Evolutionary conservation across 2,888 invertebrate species (phyloP).

Genomic region (Entomobrya multifasciata): DNA sequence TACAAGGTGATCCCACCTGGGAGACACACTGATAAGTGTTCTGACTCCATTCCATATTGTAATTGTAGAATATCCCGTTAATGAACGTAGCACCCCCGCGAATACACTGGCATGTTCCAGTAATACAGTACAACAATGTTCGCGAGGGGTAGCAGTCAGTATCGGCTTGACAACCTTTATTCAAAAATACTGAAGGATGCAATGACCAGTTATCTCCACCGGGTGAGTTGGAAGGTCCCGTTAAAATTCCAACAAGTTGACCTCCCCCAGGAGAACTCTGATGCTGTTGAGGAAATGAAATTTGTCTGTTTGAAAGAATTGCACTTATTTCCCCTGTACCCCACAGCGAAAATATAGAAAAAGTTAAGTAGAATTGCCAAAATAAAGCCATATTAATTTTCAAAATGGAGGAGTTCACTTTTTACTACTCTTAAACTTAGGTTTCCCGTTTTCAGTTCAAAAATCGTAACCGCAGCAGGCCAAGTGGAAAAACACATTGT

Average conservation of each 20-base stretch:
- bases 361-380: constrained; percentile 1
- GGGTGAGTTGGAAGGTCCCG: constrained; percentile 30
- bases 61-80: constrained; percentile 50
- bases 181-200: background rate
- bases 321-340: no score
- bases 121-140: constrained; percentile 52
- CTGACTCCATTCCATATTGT: constrained; percentile 59
- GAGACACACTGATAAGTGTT: constrained; percentile 21
- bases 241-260: constrained; percentile 28
- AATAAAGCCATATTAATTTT: background rate
- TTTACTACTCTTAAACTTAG: no score
- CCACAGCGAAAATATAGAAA: no score
- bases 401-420: no score
- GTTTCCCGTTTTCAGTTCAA: background rate
- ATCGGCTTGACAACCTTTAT: constrained; percentile 12
- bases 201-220: constrained; percentile 4
- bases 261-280: no score
- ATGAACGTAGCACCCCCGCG: constrained; percentile 1
- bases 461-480: background rate
- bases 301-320: constrained; percentile 24
- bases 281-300: background rate
- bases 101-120: constrained; percentile 35
- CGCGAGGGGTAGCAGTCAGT: constrained; percentile 31
- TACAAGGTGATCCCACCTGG: constrained; percentile 50
- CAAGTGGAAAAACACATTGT: background rate